These are phyloP conservation scores for Phrynocephalus guinanensis DNA, from an alignment of 2,797 vertebrate genomes.

Conservation along the genomic window DNA sequence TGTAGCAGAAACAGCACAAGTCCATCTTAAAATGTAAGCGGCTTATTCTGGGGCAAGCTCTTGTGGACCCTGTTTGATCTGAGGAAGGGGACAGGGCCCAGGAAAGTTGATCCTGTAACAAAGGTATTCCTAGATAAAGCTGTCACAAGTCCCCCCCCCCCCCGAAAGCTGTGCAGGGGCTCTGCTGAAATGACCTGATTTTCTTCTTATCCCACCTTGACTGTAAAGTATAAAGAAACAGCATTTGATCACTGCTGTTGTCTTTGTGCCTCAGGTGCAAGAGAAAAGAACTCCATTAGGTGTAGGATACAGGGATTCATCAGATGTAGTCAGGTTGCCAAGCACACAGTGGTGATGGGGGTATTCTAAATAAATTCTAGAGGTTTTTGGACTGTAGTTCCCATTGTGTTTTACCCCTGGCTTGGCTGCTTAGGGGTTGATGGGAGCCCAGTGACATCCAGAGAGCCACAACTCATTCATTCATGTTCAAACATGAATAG, in stretches of 20 bases:
- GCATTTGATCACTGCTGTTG: neutral
- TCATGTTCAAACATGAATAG: neutral
- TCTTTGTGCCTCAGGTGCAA: neutral
- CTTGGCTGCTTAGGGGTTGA: neutral
- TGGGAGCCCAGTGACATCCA: neutral
- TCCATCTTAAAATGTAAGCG: neutral
- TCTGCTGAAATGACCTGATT: conserved; percentile 9
- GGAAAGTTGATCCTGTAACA: neutral
- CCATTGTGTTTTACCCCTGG: neutral
- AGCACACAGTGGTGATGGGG: neutral
- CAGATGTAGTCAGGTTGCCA: neutral
- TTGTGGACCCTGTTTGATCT: neutral
- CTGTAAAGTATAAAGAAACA: neutral
- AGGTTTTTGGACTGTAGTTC: neutral
- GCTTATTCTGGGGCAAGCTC: neutral
- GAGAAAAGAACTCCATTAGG: neutral
- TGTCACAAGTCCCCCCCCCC: neutral
- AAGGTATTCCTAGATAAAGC: neutral
- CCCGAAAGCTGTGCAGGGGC: neutral
- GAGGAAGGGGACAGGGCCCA: neutral
- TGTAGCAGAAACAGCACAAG: neutral
- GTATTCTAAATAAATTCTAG: neutral
- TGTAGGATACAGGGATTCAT: neutral
- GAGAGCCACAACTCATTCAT: neutral
- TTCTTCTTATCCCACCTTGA: neutral